Conservation (phyloP, 2,888 invertebrate species). For the Heliconius sara region DNA sequence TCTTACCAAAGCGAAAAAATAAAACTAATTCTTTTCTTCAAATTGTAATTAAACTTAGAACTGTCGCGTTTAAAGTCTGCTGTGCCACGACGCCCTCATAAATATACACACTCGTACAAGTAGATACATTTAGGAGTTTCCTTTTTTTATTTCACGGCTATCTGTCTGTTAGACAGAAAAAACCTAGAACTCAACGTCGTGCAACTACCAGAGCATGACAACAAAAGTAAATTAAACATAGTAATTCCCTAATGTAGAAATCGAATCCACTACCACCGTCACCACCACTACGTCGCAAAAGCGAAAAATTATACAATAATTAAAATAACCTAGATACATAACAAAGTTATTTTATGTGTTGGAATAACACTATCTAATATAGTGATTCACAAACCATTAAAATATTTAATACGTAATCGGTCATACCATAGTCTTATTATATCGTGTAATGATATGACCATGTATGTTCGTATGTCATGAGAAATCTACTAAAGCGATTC, state of each 20-base stretch:
- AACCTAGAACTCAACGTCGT: not conserved
- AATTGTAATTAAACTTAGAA: not conserved
- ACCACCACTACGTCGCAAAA: not conserved
- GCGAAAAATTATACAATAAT: not conserved
- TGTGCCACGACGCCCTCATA: not conserved
- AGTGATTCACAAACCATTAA: conserved; percentile 25
- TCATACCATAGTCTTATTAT: conserved; percentile 9
- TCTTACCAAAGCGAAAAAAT: not conserved
- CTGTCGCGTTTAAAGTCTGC: not conserved
- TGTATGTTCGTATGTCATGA: conserved; percentile 26
- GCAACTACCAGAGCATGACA: not conserved
- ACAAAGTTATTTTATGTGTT: not conserved
- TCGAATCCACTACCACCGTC: not conserved
- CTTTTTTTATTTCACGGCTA: not conserved
- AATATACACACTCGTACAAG: not conserved
- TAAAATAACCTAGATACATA: conserved; percentile 1
- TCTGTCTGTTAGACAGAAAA: not conserved
- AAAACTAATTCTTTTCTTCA: not conserved
- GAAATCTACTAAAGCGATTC: conserved; percentile 6
- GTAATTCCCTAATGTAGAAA: not conserved
- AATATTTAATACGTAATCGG: not conserved
- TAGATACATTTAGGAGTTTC: not conserved
- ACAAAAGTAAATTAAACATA: not conserved
- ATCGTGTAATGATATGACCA: conserved; percentile 18
- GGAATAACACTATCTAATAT: conserved; percentile 24